Conservation (phyloP, 2,797 vertebrate genomes). For the Schizothorax lantsangensis region DNA sequence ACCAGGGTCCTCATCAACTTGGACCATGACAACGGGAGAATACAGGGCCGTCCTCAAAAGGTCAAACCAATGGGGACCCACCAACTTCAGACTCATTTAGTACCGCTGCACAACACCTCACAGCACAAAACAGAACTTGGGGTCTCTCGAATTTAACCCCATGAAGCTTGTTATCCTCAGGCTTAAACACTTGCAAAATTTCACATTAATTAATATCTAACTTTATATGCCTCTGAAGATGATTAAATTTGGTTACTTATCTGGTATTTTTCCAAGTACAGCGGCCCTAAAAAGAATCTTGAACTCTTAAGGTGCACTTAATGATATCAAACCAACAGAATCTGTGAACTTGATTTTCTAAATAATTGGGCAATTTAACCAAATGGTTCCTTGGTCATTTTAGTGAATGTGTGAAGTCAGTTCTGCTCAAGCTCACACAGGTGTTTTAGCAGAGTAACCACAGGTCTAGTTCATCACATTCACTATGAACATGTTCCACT, state of each 20-base stretch:
- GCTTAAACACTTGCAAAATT: neutral
- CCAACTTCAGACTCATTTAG: constrained; percentile 80
- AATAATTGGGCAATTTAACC: neutral
- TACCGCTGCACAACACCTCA: constrained; percentile 68
- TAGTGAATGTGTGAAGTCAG: neutral
- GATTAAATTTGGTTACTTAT: neutral
- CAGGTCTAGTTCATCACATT: neutral
- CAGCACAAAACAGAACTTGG: constrained; percentile 58
- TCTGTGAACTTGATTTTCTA: neutral
- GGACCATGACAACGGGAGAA: constrained; percentile 75
- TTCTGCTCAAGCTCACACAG: constrained; percentile 3
- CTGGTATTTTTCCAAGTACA: neutral
- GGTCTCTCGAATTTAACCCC: constrained; percentile 74
- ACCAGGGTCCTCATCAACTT: constrained; percentile 76
- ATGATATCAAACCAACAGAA: neutral
- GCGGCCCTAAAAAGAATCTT: neutral
- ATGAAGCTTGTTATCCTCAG: constrained; percentile 64
- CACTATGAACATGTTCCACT: neutral
- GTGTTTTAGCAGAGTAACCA: neutral
- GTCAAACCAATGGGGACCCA: constrained; percentile 76
- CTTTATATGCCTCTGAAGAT: neutral
- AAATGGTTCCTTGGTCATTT: neutral
- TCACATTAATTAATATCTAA: neutral
- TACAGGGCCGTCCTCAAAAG: constrained; percentile 75
- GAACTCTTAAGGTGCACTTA: neutral